phyloP scores from a whole-genome alignment of 2,888 invertebrate genomes.

The Pristionchus japonicus region DNA sequence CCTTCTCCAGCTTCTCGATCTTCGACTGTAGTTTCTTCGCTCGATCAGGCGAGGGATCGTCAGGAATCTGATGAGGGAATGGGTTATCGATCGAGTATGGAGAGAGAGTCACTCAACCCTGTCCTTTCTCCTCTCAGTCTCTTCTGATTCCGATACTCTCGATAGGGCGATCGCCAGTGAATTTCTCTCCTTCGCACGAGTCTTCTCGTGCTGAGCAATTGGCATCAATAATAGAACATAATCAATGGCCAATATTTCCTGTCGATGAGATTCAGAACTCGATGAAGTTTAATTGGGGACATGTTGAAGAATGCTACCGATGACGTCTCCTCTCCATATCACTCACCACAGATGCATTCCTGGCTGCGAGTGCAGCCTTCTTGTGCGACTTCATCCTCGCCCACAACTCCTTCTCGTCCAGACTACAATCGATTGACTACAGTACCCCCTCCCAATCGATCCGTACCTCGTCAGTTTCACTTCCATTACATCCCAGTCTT shows the following conservation, averaged over 20 bases:
- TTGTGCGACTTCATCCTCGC: constrained; percentile 34
- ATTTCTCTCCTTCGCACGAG: constrained; percentile 15
- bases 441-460: neutral
- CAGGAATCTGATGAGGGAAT: constrained; percentile 1
- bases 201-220: neutral
- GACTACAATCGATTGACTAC: constrained; percentile 7
- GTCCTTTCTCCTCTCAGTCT: constrained; percentile 26
- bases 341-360: neutral
- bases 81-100: too few species aligned
- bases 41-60: constrained; percentile 20
- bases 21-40: constrained; percentile 16
- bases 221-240: neutral
- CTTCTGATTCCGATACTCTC: neutral
- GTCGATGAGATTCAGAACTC: too few species aligned
- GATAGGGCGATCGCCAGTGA: neutral
- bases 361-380: neutral
- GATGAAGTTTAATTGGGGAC: too few species aligned
- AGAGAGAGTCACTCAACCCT: neutral
- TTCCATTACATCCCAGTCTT: constrained; percentile 33
- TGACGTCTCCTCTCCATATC: neutral
- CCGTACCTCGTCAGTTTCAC: constrained; percentile 29
- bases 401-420: constrained; percentile 37
- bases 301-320: too few species aligned
- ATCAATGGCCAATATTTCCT: too few species aligned
- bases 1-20: constrained; percentile 18